phyloP scores from a whole-genome alignment of 2,888 invertebrate genomes.

The Eucriotettix oculatus region DNA sequence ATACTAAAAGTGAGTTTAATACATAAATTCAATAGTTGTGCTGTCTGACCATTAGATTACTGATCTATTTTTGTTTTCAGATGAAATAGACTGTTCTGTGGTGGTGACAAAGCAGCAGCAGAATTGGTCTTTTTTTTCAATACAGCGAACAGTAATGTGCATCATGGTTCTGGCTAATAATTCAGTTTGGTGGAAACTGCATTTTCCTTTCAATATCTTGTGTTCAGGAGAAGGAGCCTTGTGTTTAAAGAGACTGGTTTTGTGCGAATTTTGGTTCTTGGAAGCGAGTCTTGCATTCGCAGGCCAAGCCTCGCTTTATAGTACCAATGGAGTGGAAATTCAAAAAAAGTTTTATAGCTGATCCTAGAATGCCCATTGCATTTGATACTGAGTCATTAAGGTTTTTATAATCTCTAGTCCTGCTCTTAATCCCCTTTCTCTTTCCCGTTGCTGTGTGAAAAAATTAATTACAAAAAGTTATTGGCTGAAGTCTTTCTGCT shows the following conservation, averaged over 20 bases:
- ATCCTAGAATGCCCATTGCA: conserved; percentile 14
- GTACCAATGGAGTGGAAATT: conserved; percentile 7
- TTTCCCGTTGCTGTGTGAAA: conserved; percentile 11
- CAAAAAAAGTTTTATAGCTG: conserved; percentile 11
- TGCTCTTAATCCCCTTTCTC: conserved; percentile 13
- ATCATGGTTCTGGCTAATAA: conserved; percentile 15
- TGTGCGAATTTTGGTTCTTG: conserved; percentile 10
- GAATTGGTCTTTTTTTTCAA: conserved; percentile 14
- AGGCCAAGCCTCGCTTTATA: conserved; percentile 11
- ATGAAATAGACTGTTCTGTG: conserved; percentile 14
- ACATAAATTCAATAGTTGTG: not conserved
- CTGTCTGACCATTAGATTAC: not conserved
- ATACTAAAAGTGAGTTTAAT: conserved; percentile 46
- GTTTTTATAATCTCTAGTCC: conserved; percentile 17
- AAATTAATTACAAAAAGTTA: conserved; percentile 5
- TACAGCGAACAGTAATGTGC: conserved; percentile 15
- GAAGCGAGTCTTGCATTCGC: conserved; percentile 9
- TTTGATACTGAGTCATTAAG: conserved; percentile 14
- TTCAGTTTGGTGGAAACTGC: conserved; percentile 15
- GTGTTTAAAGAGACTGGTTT: conserved; percentile 9
- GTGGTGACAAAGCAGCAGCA: conserved; percentile 13
- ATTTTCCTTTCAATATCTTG: conserved; percentile 12
- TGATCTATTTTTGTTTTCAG: conserved; percentile 8
- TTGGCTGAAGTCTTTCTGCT: conserved; percentile 6
- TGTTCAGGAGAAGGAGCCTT: conserved; percentile 7